Conservation (phyloP, 2,888 invertebrate species). For the Heliconius aoede region DNA sequence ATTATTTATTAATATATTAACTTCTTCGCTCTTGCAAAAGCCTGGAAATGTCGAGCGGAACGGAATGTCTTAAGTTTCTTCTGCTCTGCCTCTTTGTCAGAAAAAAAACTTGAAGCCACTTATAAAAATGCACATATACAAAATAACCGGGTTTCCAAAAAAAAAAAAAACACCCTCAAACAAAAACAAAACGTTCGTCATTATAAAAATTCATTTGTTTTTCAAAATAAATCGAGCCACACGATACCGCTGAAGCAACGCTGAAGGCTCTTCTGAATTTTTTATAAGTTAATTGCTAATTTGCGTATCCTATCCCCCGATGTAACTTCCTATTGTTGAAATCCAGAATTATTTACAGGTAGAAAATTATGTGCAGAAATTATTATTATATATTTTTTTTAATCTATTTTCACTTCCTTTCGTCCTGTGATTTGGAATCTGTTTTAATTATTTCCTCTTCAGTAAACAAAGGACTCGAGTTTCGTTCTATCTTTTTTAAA, state of each 20-base stretch:
- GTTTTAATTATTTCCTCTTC: conserved; percentile 78
- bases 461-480: conserved; percentile 68
- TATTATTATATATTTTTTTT: conserved; percentile 53
- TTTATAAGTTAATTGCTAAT: conserved; percentile 80
- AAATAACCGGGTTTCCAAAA: neutral
- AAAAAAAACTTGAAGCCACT: neutral
- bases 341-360: conserved; percentile 59
- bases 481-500: conserved; percentile 37
- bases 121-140: neutral
- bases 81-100: too few relatives aligned
- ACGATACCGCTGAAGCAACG: conserved; percentile 65
- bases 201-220: conserved; percentile 30
- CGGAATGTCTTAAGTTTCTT: too few relatives aligned
- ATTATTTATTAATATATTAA: neutral
- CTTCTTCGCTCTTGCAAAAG: neutral
- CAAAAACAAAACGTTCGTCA: conserved; percentile 10
- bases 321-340: conserved; percentile 66
- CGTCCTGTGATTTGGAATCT: conserved; percentile 61
- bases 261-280: conserved; percentile 62
- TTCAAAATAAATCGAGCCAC: conserved; percentile 59
- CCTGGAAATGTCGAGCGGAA: neutral
- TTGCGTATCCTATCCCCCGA: conserved; percentile 60
- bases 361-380: conserved; percentile 71
- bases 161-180: conserved; percentile 7
- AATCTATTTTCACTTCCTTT: conserved; percentile 59